Conservation (phyloP, 2,888 invertebrate species). For the Monopis laevigella region DNA sequence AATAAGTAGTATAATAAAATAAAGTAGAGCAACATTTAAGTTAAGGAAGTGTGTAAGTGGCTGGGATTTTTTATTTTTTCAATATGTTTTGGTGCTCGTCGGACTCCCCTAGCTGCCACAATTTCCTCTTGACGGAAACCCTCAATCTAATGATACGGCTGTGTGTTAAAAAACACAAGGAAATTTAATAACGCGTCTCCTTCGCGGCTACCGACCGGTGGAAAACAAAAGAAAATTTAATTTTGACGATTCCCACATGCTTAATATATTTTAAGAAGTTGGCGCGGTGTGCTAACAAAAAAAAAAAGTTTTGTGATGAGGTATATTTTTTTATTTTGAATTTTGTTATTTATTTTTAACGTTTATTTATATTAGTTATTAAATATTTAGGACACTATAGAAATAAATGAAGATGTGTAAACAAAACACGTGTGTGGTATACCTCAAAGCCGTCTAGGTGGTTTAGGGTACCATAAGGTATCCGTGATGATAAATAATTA, state of each 20-base stretch:
- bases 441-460: too few relatives aligned
- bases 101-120: constrained; percentile 52
- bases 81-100: constrained; percentile 62
- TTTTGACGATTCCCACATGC: constrained; percentile 65
- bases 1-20: not conserved
- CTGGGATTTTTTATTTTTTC: constrained; percentile 65
- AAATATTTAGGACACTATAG: too few relatives aligned
- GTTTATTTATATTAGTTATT: too few relatives aligned
- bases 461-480: too few relatives aligned
- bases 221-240: constrained; percentile 66
- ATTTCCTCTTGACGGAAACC: constrained; percentile 67
- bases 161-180: constrained; percentile 67
- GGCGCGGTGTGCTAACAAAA: too few relatives aligned
- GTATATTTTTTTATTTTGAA: too few relatives aligned
- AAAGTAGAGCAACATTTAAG: constrained; percentile 35
- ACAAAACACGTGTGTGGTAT: too few relatives aligned
- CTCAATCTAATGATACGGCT: constrained; percentile 69
- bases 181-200: constrained; percentile 65
- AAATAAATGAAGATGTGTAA: too few relatives aligned
- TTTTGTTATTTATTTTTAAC: too few relatives aligned
- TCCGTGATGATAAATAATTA: too few relatives aligned
- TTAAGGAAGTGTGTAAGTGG: constrained; percentile 41
- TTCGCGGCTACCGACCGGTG: constrained; percentile 22
- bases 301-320: too few relatives aligned
- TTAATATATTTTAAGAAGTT: constrained; percentile 57